A percentile compares a stretch with the other conserved stretches of the same genome.
These are phyloP conservation scores for Macrophya annulata DNA, from an alignment of 2,888 invertebrate species.

Conservation along the genomic window DNA sequence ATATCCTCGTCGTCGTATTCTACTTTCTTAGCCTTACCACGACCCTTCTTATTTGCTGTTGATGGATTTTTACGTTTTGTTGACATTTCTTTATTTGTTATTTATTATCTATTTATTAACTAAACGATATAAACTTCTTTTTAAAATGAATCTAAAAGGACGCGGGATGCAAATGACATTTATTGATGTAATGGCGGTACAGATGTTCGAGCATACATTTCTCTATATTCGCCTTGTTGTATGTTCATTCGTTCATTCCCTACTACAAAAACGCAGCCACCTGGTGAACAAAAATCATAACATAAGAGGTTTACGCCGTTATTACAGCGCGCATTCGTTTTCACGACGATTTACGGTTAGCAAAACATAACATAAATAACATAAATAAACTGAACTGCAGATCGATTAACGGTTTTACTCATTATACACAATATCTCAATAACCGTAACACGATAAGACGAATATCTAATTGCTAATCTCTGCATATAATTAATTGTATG, in stretches of 20 bases:
- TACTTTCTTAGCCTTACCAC: slow-evolving; percentile 73
- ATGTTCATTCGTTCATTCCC: slow-evolving; percentile 59
- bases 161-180: slow-evolving; percentile 67
- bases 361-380: not conserved
- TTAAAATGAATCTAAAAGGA: slow-evolving; percentile 57
- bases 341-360: not conserved
- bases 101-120: slow-evolving; percentile 42
- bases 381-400: not conserved
- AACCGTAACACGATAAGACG: not conserved
- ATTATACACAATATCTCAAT: not conserved
- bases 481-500: not conserved
- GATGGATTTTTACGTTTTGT: slow-evolving; percentile 72
- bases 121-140: slow-evolving; percentile 10
- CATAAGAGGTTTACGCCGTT: slow-evolving; percentile 56
- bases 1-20: slow-evolving; percentile 78
- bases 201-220: slow-evolving; percentile 39
- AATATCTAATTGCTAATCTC: not conserved
- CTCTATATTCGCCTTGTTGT: slow-evolving; percentile 63
- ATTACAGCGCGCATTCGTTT: slow-evolving; percentile 21
- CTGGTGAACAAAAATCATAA: slow-evolving; percentile 72
- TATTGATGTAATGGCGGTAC: slow-evolving; percentile 69
- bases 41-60: slow-evolving; percentile 70
- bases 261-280: slow-evolving; percentile 73
- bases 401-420: not conserved
- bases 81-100: slow-evolving; percentile 67